Evolutionary conservation across 2,888 invertebrate genomes (phyloP).

Genomic region (Trichogramma dendrolimi): DNA sequence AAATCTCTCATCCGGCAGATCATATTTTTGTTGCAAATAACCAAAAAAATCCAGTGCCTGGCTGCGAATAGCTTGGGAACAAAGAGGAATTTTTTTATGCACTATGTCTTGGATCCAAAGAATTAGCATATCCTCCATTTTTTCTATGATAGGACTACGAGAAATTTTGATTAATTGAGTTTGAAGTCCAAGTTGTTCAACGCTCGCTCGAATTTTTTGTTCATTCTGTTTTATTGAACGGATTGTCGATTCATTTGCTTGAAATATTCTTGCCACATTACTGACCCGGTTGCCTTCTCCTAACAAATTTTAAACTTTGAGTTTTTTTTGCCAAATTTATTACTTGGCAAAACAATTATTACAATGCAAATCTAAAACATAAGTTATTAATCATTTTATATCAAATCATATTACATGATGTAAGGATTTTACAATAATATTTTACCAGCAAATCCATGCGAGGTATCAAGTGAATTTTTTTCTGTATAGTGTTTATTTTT

Average conservation of each 20-base stretch:
- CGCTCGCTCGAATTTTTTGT: background rate
- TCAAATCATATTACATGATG: too few species aligned
- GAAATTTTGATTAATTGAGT: background rate
- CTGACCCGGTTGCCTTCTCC: too few species aligned
- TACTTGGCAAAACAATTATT: background rate
- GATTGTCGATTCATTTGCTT: constrained; percentile 2
- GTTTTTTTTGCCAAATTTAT: constrained; percentile 1
- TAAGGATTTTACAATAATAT: too few species aligned
- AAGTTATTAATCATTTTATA: too few species aligned
- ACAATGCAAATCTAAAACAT: too few species aligned
- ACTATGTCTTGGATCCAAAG: too few species aligned
- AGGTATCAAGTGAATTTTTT: too few species aligned
- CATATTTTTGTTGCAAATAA: constrained; percentile 16
- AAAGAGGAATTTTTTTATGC: constrained; percentile 2
- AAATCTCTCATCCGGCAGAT: constrained; percentile 28
- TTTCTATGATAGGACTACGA: background rate
- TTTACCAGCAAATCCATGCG: too few species aligned
- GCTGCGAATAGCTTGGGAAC: background rate
- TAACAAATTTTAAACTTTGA: constrained; percentile 2
- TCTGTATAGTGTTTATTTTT: too few species aligned
- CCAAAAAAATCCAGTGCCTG: background rate
- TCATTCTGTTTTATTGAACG: background rate
- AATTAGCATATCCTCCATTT: constrained; percentile 4
- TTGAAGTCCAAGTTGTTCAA: background rate
- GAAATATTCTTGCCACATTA: background rate